Evolutionary conservation across 2,888 invertebrate genomes (phyloP).

Genomic region (Agrotis clavis): DNA sequence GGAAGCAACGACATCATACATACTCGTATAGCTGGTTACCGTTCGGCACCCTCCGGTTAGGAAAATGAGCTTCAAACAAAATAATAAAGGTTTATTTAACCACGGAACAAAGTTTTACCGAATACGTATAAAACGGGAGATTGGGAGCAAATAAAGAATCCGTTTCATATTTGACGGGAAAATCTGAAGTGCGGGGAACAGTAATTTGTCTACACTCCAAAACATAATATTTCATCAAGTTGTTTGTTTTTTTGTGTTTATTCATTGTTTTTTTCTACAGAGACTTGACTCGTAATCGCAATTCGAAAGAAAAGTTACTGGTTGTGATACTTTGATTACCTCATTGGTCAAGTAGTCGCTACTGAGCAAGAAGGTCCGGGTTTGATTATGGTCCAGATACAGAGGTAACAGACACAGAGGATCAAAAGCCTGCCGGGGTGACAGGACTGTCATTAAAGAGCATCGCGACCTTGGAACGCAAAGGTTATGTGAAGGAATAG

Average conservation of each 20-base stretch:
- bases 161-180: slow-evolving; percentile 67
- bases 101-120: slow-evolving; percentile 63
- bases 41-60: slow-evolving; percentile 51
- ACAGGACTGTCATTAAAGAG: too few relatives aligned
- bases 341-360: too few relatives aligned
- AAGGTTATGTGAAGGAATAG: too few relatives aligned
- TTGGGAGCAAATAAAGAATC: slow-evolving; percentile 65
- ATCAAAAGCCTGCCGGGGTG: too few relatives aligned
- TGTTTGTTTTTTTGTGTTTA: slow-evolving; percentile 58
- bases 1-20: slow-evolving; percentile 18
- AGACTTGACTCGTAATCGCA: slow-evolving; percentile 60
- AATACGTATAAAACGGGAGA: slow-evolving; percentile 65
- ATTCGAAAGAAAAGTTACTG: slow-evolving; percentile 62
- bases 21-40: slow-evolving; percentile 29
- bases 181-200: slow-evolving; percentile 54
- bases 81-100: slow-evolving; percentile 72
- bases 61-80: slow-evolving; percentile 70
- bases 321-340: not conserved
- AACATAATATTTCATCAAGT: slow-evolving; percentile 68
- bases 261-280: slow-evolving; percentile 58
- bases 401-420: too few relatives aligned
- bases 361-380: too few relatives aligned
- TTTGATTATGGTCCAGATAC: too few relatives aligned
- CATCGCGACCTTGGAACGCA: too few relatives aligned
- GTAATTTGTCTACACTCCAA: slow-evolving; percentile 67